Base-by-base conservation (phyloP, 2,888 invertebrate species). In the Bembecia ichneumoniformis region DNA sequence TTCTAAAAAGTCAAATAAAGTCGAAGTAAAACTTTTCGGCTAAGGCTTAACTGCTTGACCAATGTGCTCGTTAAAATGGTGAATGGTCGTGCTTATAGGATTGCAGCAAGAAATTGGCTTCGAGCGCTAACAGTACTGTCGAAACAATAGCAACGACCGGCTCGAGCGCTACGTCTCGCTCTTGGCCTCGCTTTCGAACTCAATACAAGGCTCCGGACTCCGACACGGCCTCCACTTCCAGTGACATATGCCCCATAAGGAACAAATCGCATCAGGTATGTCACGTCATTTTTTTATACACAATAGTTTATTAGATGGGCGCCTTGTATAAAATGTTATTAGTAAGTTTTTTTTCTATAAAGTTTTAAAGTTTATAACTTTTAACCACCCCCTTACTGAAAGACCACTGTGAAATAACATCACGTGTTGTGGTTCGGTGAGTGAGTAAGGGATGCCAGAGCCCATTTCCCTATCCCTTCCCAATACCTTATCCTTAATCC, bases 161-260 rank as follows among this genome's bases (percentile, higher is more conserved):
- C 47, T 74, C 76, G 35, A 64, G 58, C 3, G 64, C 70, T 0
- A 69, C 83, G 0, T 57, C 69, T 1, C 59, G 56, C 3, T 66
- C 74, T n/a, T 77, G 77, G 70, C 66, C 80, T 3, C 64, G 66
- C 1, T 52, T 71, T 0, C 66, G 63, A 44, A 52, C 63, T 4
- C 66, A 59, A 0, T 77, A 62, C 58, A 28, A 28, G 28, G 54
- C 64, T 4, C 17, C 57, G 35, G 75, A 62, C 35, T 79, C 76
- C 13, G 91, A 91, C 56, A 89, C 89, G 46, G 91, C 90, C 0
- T 93, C 93, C 0, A 73, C 91, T 54, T 93, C 93, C 0, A 90
- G 90, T 0, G 92, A 92, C 49, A 93, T 93, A 0, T 88, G 89
- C 0, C 88, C 89, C 1, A 1, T 28, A 7, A 28, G 28, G 28